phyloP scores from a whole-genome alignment of 2,888 invertebrate genomes.

The Synergus gifuensis region DNA sequence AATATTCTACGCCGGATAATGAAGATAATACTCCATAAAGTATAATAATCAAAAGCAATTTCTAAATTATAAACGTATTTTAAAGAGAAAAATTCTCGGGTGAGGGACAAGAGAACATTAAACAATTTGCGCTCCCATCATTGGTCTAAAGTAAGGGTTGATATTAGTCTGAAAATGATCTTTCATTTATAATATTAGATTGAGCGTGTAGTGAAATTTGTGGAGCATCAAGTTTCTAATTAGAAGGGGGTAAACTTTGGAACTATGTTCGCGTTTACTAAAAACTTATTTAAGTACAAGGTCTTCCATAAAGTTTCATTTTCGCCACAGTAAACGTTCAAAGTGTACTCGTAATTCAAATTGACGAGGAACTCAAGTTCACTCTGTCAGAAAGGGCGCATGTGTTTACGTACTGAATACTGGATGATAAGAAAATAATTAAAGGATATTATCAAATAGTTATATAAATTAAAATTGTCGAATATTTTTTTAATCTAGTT shows the following conservation, averaged over 20 bases:
- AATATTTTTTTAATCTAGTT: too few relatives aligned
- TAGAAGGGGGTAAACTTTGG: neutral
- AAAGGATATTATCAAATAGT: neutral
- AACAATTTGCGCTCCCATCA: neutral
- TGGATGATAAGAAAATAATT: neutral
- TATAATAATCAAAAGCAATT: constrained; percentile 1
- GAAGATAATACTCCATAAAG: neutral
- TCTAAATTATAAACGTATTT: neutral
- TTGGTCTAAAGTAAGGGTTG: neutral
- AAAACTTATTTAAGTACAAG: constrained; percentile 13
- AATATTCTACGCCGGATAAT: neutral
- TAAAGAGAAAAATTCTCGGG: too few relatives aligned
- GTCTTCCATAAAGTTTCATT: neutral
- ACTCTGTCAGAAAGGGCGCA: neutral
- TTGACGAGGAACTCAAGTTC: neutral
- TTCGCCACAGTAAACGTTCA: neutral
- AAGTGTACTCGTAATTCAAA: neutral
- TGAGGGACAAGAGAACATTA: too few relatives aligned
- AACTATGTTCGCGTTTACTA: neutral
- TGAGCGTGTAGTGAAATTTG: neutral
- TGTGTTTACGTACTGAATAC: neutral
- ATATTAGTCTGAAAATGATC: neutral
- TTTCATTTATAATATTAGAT: neutral
- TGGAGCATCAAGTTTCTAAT: neutral
- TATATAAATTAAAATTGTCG: too few relatives aligned